A percentile compares a stretch with the other conserved stretches of the same genome.
phyloP scores from a whole-genome alignment of 2,113 vertebrate species.

The Stegostoma tigrinum region DNA sequence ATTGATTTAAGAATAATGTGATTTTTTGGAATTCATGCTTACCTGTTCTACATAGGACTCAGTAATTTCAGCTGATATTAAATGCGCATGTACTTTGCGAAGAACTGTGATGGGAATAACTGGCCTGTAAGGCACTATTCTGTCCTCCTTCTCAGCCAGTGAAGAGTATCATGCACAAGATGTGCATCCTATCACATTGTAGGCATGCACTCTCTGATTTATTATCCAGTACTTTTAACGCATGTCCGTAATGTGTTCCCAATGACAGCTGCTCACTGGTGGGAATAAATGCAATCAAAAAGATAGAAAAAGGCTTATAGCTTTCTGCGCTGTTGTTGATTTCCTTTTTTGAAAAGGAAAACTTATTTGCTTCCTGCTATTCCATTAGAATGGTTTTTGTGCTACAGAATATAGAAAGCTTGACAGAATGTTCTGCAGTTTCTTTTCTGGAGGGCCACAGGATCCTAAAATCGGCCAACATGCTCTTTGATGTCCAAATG shows the following conservation, averaged over 20 bases:
- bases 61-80: neutral
- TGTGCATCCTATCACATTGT: neutral
- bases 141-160: neutral
- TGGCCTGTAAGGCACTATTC: neutral
- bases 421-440: neutral
- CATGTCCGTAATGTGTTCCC: neutral
- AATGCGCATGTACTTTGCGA: neutral
- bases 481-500: too few relatives aligned
- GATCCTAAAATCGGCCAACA: neutral
- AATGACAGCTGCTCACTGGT: neutral
- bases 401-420: neutral
- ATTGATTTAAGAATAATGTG: neutral
- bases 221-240: neutral
- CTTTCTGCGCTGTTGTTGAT: neutral
- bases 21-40: neutral
- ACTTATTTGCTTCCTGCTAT: neutral
- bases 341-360: neutral
- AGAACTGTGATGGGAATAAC: neutral
- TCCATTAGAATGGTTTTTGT: too few relatives aligned
- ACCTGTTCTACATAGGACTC: neutral
- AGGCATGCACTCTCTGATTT: neutral
- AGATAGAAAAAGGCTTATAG: neutral
- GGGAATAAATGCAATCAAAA: neutral
- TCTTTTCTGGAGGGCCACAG: neutral
- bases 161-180: neutral